Evolutionary conservation across 1,140 invertebrate species (phyloP).

Genomic region (Homarus americanus): DNA sequence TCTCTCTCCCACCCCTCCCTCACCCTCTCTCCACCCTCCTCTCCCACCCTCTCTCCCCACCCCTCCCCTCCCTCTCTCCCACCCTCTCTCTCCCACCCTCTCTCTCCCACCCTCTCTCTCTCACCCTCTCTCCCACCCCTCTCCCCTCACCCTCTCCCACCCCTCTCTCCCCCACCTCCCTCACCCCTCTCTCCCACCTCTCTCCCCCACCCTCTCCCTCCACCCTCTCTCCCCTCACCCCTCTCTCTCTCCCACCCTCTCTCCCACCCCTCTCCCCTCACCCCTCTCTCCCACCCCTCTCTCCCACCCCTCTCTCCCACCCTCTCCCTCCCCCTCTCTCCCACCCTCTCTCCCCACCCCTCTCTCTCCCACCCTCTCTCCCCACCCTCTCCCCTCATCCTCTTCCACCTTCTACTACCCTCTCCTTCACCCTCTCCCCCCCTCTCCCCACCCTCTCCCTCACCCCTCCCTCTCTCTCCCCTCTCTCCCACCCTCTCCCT

Average conservation of each 20-base stretch:
- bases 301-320: neutral
- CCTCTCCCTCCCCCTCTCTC: neutral
- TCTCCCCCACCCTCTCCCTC: no score
- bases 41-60: neutral
- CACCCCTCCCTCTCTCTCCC: neutral
- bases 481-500: neutral
- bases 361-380: neutral
- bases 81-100: slow-evolving; percentile 11
- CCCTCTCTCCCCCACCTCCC: neutral
- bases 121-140: neutral
- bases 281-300: neutral
- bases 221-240: neutral
- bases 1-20: neutral
- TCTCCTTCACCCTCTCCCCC: neutral
- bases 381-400: neutral
- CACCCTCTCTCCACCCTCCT: neutral
- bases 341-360: neutral
- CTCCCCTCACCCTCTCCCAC: neutral
- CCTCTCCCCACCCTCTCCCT: neutral
- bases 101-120: slow-evolving; percentile 13
- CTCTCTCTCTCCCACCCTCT: slow-evolving; percentile 8
- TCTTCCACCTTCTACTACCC: neutral
- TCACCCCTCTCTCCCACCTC: neutral
- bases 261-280: neutral
- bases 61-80: neutral